Conservation (phyloP, 2,888 invertebrate genomes). For the Zaprionus bogoriensis region DNA sequence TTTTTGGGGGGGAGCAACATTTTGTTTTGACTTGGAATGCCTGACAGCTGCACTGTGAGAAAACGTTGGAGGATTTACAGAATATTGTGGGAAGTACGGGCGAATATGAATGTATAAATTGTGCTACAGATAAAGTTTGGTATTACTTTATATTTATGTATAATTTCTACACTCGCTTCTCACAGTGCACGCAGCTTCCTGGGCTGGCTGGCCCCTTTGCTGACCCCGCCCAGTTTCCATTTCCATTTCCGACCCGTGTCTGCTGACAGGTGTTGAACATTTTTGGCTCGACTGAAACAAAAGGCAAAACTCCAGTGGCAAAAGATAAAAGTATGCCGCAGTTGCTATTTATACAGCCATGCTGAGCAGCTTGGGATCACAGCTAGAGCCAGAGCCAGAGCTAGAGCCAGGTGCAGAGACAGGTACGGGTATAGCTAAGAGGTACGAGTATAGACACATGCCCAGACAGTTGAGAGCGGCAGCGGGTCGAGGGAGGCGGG, state of each 20-base stretch:
- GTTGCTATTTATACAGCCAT: conserved; percentile 52
- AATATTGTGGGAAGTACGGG: background rate
- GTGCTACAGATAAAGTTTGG: background rate
- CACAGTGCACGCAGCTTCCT: conserved; percentile 4
- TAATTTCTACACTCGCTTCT: background rate
- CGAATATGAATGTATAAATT: background rate
- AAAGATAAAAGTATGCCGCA: conserved; percentile 50
- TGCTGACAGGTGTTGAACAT: conserved; percentile 65
- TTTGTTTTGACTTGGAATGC: background rate
- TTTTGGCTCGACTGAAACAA: conserved; percentile 14
- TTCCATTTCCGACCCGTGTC: conserved; percentile 22
- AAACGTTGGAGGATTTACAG: no score
- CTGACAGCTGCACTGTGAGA: background rate
- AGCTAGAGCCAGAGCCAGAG: background rate
- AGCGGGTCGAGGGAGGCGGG: conserved; percentile 47
- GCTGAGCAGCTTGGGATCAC: conserved; percentile 31
- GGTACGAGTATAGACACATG: background rate
- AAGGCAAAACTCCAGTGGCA: conserved; percentile 30
- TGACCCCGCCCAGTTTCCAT: background rate
- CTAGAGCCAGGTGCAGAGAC: background rate
- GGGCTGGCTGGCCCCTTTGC: conserved; percentile 1
- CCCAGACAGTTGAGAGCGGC: conserved; percentile 21
- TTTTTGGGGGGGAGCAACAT: background rate
- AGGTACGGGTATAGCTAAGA: background rate
- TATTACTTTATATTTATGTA: no score